Conservation (phyloP, 2,888 invertebrate species). For the Drosophila yooni region DNA sequence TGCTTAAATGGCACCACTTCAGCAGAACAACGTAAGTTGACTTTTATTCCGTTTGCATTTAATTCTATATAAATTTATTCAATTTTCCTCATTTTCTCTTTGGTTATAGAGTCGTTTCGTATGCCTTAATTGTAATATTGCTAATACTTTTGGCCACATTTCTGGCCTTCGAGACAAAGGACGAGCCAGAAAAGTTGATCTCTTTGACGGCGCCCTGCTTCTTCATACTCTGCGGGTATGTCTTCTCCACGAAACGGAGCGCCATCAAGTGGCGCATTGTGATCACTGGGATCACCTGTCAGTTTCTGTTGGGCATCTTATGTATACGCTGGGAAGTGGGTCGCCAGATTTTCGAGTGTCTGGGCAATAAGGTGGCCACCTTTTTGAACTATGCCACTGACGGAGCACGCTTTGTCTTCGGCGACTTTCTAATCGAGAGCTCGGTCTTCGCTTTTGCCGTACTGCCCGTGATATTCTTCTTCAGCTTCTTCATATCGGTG, state of each 20-base stretch:
- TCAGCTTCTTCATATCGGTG: conserved; percentile 95
- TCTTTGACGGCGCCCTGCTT: conserved; percentile 89
- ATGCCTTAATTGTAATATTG: conserved; percentile 84
- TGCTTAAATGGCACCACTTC: conserved; percentile 71
- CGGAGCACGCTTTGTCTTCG: conserved; percentile 95
- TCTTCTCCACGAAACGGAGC: conserved; percentile 88
- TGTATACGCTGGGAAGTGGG: conserved; percentile 95
- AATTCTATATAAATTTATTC: too few species aligned
- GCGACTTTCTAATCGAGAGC: conserved; percentile 87
- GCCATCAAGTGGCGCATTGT: conserved; percentile 92
- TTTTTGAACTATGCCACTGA: conserved; percentile 92
- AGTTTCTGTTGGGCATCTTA: conserved; percentile 93
- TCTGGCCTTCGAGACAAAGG: conserved; percentile 88
- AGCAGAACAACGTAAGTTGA: conserved; percentile 74
- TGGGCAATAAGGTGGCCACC: conserved; percentile 88
- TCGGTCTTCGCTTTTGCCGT: conserved; percentile 95
- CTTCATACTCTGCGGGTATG: conserved; percentile 88
- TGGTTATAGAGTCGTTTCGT: conserved; percentile 85
- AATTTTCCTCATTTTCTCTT: not conserved
- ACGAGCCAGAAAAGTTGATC: conserved; percentile 87
- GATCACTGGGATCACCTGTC: conserved; percentile 91
- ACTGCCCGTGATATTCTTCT: conserved; percentile 96
- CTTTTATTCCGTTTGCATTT: not conserved
- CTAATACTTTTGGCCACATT: conserved; percentile 87
- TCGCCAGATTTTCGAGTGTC: conserved; percentile 87